Percentiles rank a stretch among this genome's conserved stretches.
Conservation (phyloP, 2,888 invertebrate genomes). For the Sesamia inferens region DNA sequence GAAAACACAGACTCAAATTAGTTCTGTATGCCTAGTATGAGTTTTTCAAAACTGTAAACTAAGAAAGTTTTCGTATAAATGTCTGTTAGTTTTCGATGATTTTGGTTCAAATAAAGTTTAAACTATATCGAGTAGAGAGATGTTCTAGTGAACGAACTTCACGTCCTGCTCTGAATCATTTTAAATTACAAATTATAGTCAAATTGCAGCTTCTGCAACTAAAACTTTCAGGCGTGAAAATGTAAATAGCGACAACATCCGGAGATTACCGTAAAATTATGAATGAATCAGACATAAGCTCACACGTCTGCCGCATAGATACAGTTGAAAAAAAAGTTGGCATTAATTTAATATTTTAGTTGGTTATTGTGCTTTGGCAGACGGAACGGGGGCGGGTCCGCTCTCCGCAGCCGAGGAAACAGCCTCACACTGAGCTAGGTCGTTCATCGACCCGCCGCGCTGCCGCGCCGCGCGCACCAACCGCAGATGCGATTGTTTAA, state of each 20-base stretch:
- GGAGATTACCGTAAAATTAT: conserved; percentile 3
- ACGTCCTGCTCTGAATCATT: neutral
- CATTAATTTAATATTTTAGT: conserved; percentile 52
- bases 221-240: conserved; percentile 5
- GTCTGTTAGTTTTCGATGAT: too few species aligned
- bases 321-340: conserved; percentile 5
- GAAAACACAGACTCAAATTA: conserved; percentile 6
- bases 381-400: conserved; percentile 68
- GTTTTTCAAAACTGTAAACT: too few species aligned
- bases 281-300: neutral
- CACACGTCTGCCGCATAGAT: neutral
- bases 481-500: conserved; percentile 86
- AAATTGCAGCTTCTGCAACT: neutral
- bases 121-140: too few species aligned
- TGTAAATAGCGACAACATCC: neutral
- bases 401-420: conserved; percentile 66
- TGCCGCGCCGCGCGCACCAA: conserved; percentile 64
- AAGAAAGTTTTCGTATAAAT: too few species aligned
- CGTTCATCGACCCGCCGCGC: conserved; percentile 86
- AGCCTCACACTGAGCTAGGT: conserved; percentile 83
- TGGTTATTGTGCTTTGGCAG: conserved; percentile 59
- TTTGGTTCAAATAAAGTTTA: too few species aligned
- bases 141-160: too few species aligned
- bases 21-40: neutral
- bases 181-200: neutral